A percentile compares a stretch with the other conserved stretches of the same genome.
Conservation (phyloP, 2,113 vertebrate genomes). For the Kryptolebias marmoratus region DNA sequence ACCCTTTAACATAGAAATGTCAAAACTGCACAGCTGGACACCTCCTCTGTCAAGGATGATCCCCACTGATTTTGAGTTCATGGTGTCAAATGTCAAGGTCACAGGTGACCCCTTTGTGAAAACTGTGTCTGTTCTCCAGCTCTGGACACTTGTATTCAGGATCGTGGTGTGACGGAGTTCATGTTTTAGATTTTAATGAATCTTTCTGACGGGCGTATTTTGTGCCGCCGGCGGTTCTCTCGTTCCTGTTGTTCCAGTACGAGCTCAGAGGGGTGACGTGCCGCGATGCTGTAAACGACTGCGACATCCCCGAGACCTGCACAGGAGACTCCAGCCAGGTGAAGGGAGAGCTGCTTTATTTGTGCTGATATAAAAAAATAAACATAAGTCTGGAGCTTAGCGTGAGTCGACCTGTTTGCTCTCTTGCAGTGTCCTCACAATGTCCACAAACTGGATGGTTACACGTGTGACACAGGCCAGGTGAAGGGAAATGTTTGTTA, state of each 20-base stretch:
- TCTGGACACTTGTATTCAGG: too few species aligned
- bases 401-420: slow-evolving; percentile 4
- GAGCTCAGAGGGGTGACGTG: slow-evolving; percentile 90
- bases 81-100: neutral
- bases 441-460: slow-evolving; percentile 95
- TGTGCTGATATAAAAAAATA: neutral
- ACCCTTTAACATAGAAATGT: too few species aligned
- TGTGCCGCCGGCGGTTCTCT: neutral
- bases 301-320: slow-evolving; percentile 93
- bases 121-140: too few species aligned
- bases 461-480: slow-evolving; percentile 92
- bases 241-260: slow-evolving; percentile 78
- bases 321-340: slow-evolving; percentile 96
- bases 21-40: too few species aligned
- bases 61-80: too few species aligned
- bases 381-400: neutral
- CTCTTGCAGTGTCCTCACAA: slow-evolving; percentile 90
- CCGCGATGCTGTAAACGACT: slow-evolving; percentile 90
- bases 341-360: neutral
- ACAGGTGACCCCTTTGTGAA: neutral
- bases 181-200: too few species aligned
- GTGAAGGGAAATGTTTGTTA: slow-evolving; percentile 68
- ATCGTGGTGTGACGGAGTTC: too few species aligned
- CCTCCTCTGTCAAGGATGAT: too few species aligned
- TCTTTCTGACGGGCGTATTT: too few species aligned